phyloP scores from a whole-genome alignment of 2,888 invertebrate genomes.

The Acronicta leporina region DNA sequence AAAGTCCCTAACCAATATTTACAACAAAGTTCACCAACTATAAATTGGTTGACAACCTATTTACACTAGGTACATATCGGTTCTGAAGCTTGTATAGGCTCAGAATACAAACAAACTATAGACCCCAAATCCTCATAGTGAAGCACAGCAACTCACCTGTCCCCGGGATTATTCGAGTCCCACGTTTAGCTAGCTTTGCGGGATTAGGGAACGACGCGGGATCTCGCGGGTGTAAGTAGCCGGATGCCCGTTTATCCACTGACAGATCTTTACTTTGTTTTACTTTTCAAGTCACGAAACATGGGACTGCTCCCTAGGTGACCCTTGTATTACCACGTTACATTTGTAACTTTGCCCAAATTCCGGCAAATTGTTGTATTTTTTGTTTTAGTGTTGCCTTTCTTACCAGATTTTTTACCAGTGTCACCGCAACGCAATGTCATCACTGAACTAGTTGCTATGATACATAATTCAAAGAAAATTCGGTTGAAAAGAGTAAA shows the following conservation, averaged over 20 bases:
- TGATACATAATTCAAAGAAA: no score
- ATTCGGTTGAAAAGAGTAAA: no score
- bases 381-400: neutral
- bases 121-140: conserved; percentile 58
- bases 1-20: conserved; percentile 6
- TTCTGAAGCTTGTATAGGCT: conserved; percentile 27
- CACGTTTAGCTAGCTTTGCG: conserved; percentile 68
- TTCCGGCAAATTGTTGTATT: conserved; percentile 8
- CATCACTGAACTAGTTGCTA: neutral
- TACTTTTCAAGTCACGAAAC: conserved; percentile 66
- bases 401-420: neutral
- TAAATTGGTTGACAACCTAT: conserved; percentile 41
- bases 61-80: conserved; percentile 33
- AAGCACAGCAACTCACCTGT: conserved; percentile 64
- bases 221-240: conserved; percentile 66
- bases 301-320: conserved; percentile 46
- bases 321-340: conserved; percentile 24
- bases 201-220: conserved; percentile 65
- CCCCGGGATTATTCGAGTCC: conserved; percentile 64
- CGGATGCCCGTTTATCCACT: conserved; percentile 69
- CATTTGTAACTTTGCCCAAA: conserved; percentile 23
- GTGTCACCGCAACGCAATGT: neutral
- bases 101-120: conserved; percentile 62
- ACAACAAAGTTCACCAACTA: conserved; percentile 21
- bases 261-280: conserved; percentile 68